A percentile compares a stretch with the other conserved stretches of the same genome.
Evolutionary conservation across 2,113 vertebrate species (phyloP).

Genomic region (Sula dactylatra): DNA sequence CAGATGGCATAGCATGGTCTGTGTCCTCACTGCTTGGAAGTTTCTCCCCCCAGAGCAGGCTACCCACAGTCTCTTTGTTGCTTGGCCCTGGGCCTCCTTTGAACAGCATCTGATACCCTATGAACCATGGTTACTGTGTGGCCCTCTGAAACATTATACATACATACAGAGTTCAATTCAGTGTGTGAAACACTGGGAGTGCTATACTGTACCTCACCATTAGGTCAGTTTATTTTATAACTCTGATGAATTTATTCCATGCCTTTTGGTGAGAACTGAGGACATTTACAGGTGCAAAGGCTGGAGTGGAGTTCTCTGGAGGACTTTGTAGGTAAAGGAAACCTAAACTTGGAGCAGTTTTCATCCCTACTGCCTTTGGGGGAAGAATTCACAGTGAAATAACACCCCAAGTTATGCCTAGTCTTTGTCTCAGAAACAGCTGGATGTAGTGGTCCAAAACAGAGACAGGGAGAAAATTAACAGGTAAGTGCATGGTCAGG

Average conservation of each 20-base stretch:
- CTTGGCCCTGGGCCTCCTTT: not conserved
- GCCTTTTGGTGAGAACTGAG: not conserved
- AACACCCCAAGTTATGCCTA: fast-evolving
- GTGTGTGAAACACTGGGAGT: not conserved
- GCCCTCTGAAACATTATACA: not conserved
- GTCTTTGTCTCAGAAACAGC: not conserved
- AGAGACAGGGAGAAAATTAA: not conserved
- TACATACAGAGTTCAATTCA: not conserved
- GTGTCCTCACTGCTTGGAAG: not conserved
- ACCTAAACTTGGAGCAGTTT: not conserved
- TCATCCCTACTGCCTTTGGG: not conserved
- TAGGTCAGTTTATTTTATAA: not conserved
- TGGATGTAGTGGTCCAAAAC: not conserved
- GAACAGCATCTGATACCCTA: not conserved
- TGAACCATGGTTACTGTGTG: not conserved
- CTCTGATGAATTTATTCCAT: not conserved
- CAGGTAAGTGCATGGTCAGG: not conserved
- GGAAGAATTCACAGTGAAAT: not conserved
- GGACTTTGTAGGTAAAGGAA: not conserved
- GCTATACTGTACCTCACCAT: not conserved
- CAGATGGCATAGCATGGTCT: not conserved
- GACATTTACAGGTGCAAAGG: not conserved
- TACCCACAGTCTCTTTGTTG: not conserved
- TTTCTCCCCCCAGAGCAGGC: not conserved
- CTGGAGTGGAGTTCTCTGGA: not conserved